Evolutionary conservation across 1,140 invertebrate species (phyloP), one percentile per base, ranked within the genome.

Genomic region (Hyphantria cunea): DNA sequence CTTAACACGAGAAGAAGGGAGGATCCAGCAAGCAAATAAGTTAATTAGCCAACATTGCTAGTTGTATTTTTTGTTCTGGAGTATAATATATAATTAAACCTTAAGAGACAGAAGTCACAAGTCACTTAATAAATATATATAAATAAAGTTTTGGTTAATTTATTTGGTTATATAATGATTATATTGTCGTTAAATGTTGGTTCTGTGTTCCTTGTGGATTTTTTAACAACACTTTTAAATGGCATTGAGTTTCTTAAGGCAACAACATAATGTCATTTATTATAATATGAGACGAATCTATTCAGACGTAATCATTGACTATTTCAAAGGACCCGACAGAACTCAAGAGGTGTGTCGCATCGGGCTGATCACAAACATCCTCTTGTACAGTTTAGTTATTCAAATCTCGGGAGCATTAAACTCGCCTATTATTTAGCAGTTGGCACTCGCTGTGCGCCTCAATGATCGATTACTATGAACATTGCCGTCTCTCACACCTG

Each of bases 351-450:
- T 58, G 55, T 58, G 55, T 58, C 55, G 33, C 45, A 33, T 48
- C 55, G 55, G 55, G 44, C 55, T 48, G 55, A 58, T 66, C 56
- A 64, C 64, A 58, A 51, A 62, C 61, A 54, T 67, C 66, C 70
- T 72, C 67, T 68, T 66, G 58, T 44, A 25, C 17, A 62, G 71
- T 70, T 70, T 65, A 67, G 61, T 65, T 63, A 73, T 73, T 70
- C 71, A 73, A 53, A 58, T 58, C 14, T 58, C 37, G 55, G 44
- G 33, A 58, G 55, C 55, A 58, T 45, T 58, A 49, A 58, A 58
- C 55, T 58, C 44, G 13, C 34, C 32, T 34, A 58, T 58, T 58
- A 48, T 58, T 49, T 58, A 58, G 44, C 15, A 58, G 55, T 58
- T 45, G 55, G 44, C 55, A 58, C 17, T 33, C 44, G 55, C 55